Evolutionary conservation across 2,797 vertebrate species (phyloP).

Genomic region (Loriculus beryllinus): DNA sequence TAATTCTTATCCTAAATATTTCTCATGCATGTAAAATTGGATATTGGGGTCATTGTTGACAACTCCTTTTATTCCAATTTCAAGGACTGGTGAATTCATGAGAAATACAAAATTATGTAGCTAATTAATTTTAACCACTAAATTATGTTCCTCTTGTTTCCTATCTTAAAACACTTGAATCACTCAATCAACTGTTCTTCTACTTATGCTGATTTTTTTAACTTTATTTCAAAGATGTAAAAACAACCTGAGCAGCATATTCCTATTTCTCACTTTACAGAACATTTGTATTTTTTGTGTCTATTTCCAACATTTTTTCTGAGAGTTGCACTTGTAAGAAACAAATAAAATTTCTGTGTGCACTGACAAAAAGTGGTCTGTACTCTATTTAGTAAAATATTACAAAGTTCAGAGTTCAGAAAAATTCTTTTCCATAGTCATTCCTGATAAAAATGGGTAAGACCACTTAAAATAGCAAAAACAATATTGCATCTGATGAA

Average conservation of each 20-base stretch:
- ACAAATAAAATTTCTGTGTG: background rate
- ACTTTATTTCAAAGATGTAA: background rate
- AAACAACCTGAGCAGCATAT: background rate
- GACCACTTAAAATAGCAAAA: background rate
- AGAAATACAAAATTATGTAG: background rate
- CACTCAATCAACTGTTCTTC: background rate
- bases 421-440: background rate
- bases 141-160: background rate
- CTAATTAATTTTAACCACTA: constrained; percentile 2
- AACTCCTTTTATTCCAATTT: background rate
- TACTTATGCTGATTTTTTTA: background rate
- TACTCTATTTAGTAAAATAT: background rate
- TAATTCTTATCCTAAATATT: background rate
- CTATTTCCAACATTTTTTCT: background rate
- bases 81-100: background rate
- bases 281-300: background rate
- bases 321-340: background rate
- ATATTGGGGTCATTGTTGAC: background rate
- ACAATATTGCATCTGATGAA: background rate
- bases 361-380: background rate
- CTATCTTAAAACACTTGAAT: background rate
- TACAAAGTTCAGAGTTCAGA: background rate
- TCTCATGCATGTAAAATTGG: background rate
- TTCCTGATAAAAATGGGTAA: background rate
- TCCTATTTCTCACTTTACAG: background rate